phyloP scores from a whole-genome alignment of 1,140 invertebrate species.

The Leptinotarsa undecemlineata region DNA sequence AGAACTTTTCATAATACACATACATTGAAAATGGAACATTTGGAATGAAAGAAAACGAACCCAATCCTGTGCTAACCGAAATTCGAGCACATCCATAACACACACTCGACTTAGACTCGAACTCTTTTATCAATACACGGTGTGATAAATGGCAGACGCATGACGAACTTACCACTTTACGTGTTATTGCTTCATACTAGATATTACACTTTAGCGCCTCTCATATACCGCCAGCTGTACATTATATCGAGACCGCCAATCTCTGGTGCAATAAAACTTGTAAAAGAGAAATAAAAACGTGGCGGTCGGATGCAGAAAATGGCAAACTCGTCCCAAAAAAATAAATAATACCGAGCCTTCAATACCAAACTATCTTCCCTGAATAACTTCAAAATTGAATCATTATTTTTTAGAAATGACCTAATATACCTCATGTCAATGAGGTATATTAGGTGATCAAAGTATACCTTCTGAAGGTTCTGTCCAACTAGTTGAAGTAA shows the following conservation, averaged over 20 bases:
- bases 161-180: constrained; percentile 46
- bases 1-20: no score
- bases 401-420: no score
- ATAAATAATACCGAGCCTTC: no score
- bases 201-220: neutral
- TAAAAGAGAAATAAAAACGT: neutral
- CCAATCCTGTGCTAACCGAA: neutral
- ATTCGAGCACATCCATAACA: constrained; percentile 37
- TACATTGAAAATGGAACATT: no score
- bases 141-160: constrained; percentile 47
- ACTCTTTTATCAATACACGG: constrained; percentile 42
- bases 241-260: constrained; percentile 7
- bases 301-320: neutral
- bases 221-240: constrained; percentile 9
- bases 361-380: no score
- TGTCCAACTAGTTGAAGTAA: no score
- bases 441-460: no score
- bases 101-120: constrained; percentile 37
- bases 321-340: no score
- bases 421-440: no score
- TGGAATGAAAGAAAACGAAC: neutral
- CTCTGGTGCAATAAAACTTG: constrained; percentile 2
- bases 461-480: no score
- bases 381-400: no score
- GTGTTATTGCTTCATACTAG: constrained; percentile 31